Conservation (phyloP, 2,888 invertebrate genomes). For the Suillia variegata region DNA sequence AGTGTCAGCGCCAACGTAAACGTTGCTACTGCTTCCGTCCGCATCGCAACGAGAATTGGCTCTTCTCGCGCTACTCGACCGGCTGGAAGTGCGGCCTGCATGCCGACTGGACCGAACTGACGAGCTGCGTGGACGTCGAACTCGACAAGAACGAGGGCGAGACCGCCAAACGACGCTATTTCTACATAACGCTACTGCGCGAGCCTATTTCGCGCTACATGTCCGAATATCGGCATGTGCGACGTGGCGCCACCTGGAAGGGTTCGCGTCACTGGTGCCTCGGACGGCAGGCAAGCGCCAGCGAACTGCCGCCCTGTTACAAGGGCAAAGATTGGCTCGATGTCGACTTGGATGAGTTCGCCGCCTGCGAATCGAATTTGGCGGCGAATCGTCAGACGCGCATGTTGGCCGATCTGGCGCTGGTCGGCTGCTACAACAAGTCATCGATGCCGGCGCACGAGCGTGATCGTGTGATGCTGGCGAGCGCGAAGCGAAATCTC, state of each 20-base stretch:
- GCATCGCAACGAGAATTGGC: conserved; percentile 92
- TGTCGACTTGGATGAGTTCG: conserved; percentile 89
- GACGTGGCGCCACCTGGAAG: conserved; percentile 96
- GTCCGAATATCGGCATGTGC: conserved; percentile 96
- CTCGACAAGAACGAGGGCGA: conserved; percentile 89
- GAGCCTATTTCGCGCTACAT: conserved; percentile 92
- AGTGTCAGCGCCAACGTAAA: conserved; percentile 87
- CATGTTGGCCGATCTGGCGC: conserved; percentile 94
- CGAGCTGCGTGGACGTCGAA: conserved; percentile 87
- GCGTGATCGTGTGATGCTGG: conserved; percentile 83
- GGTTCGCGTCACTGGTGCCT: conserved; percentile 77
- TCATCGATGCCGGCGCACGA: conserved; percentile 75
- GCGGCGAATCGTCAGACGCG: conserved; percentile 96
- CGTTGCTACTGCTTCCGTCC: conserved; percentile 91
- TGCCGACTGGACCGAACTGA: conserved; percentile 97
- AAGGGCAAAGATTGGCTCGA: conserved; percentile 80
- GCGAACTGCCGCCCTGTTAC: conserved; percentile 85
- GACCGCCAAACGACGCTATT: conserved; percentile 83
- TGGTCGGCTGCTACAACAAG: conserved; percentile 94
- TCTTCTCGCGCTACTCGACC: conserved; percentile 95
- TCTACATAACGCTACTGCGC: conserved; percentile 93
- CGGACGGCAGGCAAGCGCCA: conserved; percentile 75
- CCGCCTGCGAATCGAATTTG: conserved; percentile 89
- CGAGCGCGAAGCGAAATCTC: conserved; percentile 94
- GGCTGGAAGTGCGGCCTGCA: conserved; percentile 99